Evolutionary conservation across 2,888 invertebrate species (phyloP).

Genomic region (Drosophila merina): DNA sequence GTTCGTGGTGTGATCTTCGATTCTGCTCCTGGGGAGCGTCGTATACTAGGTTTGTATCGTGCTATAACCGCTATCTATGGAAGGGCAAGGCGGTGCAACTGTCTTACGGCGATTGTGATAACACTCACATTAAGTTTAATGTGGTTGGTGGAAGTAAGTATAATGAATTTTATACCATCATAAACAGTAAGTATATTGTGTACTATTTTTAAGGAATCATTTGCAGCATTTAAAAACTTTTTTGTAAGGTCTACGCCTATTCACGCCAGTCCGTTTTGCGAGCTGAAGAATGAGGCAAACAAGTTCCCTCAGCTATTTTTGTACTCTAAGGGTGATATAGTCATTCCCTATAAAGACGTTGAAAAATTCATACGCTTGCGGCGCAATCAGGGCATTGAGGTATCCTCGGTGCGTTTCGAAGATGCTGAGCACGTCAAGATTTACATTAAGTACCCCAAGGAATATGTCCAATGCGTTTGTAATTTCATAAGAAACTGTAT

Average conservation of each 20-base stretch:
- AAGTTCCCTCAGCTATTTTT: conserved; percentile 89
- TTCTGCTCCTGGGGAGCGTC: conserved; percentile 88
- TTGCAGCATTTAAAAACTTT: conserved; percentile 82
- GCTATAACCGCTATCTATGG: conserved; percentile 87
- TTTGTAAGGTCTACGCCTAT: conserved; percentile 83
- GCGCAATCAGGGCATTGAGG: conserved; percentile 86
- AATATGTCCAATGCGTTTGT: conserved; percentile 86
- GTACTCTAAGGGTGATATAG: conserved; percentile 88
- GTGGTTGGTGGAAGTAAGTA: conserved; percentile 86
- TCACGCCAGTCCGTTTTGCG: conserved; percentile 86
- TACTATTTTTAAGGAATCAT: conserved; percentile 81
- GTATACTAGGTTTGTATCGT: conserved; percentile 85
- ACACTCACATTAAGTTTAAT: conserved; percentile 85
- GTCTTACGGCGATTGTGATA: conserved; percentile 85
- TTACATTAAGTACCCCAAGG: conserved; percentile 86
- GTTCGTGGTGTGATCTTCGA: conserved; percentile 88
- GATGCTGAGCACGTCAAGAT: conserved; percentile 91
- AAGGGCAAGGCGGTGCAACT: conserved; percentile 85
- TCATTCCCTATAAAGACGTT: conserved; percentile 88
- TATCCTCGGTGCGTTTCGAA: conserved; percentile 87
- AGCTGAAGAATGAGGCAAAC: conserved; percentile 86
- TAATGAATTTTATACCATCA: neutral
- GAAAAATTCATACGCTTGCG: conserved; percentile 87
- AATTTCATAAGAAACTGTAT: conserved; percentile 87
- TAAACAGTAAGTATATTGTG: neutral